Conservation (phyloP, 2,113 vertebrate species). For the Callopanchax toddi region DNA sequence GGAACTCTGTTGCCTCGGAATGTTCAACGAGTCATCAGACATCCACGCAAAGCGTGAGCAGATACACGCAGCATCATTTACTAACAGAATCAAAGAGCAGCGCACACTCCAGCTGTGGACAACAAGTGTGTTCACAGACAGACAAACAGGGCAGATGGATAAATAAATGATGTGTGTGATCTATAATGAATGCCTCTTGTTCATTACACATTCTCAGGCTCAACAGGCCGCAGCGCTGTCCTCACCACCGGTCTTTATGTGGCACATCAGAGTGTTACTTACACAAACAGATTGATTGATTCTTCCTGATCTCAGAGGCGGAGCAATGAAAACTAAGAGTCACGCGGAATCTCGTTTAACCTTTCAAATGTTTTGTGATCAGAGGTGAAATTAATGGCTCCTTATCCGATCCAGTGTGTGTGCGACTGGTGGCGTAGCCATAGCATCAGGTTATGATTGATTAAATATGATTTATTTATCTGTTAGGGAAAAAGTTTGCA, state of each 20-base stretch:
- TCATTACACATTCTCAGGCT: constrained; percentile 80
- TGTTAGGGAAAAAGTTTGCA: no score
- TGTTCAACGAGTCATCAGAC: constrained; percentile 12
- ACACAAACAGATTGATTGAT: constrained; percentile 28
- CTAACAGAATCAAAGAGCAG: constrained; percentile 33
- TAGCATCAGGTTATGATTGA: no score
- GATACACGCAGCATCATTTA: not conserved
- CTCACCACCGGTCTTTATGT: constrained; percentile 36
- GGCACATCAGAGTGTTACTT: constrained; percentile 19
- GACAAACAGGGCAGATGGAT: constrained; percentile 74
- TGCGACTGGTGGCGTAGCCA: no score
- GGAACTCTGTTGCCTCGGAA: not conserved
- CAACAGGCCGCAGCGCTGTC: constrained; percentile 67
- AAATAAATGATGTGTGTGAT: constrained; percentile 82
- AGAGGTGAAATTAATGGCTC: no score
- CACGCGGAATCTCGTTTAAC: no score
- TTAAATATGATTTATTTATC: no score
- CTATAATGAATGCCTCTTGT: constrained; percentile 80
- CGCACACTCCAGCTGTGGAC: constrained; percentile 31
- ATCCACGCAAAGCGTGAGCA: constrained; percentile 3
- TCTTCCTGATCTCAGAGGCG: not conserved
- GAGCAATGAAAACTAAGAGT: no score
- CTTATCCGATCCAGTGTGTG: no score
- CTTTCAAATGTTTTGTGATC: no score
- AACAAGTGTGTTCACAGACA: constrained; percentile 74